Evolutionary conservation across 2,888 invertebrate genomes (phyloP), one percentile per base, ranked within the genome.

Genomic region (Drosophila barbarae): DNA sequence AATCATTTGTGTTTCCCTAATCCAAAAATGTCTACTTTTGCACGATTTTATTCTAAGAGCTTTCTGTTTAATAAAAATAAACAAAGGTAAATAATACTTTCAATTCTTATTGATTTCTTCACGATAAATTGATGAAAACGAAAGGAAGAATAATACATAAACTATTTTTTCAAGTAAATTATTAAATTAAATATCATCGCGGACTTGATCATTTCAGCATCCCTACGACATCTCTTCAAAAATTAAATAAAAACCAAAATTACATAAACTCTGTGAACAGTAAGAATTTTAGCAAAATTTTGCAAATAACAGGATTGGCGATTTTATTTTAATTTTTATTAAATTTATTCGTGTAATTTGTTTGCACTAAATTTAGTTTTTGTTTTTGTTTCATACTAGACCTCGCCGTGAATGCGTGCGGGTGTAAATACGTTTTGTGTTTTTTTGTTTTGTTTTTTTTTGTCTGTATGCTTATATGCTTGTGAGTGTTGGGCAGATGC

Each of bases 331-430:
- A 73, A 66, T 76, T 79, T 79, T 80, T 73, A 73, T 80, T 83
- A 84, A 84, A 73, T 86, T 83, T 82, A 77, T 79, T 85, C 84
- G 78, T 77, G 76, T 85, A 85, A 73, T 80, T 79, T 72, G 6
- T 77, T 79, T 82, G 77, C 73, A 79, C 83, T 85, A 75, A 80
- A 78, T 80, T 85, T 80, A 74, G 73, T 81, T 84, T 64, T 60
- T 74, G 61, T 64, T 67, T 74, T 68, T 74, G 77, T 58, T 69
- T 70, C 64, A 51, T 64, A 36, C 34, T 52, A 32, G 32, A 38
- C 65, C 49, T 53, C 65, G 42, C 51, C 60, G 54, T 21, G 30
- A 32, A 44, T 42, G 52, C 50, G 65, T 52, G 63, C 63, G 36
- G 65, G 42, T 13, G 46, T 46, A 39, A 53, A 38, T 57, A 59